These are phyloP conservation scores for Melanotaenia maccullochi DNA, from an alignment of 2,797 vertebrate genomes.

Conservation along the genomic window DNA sequence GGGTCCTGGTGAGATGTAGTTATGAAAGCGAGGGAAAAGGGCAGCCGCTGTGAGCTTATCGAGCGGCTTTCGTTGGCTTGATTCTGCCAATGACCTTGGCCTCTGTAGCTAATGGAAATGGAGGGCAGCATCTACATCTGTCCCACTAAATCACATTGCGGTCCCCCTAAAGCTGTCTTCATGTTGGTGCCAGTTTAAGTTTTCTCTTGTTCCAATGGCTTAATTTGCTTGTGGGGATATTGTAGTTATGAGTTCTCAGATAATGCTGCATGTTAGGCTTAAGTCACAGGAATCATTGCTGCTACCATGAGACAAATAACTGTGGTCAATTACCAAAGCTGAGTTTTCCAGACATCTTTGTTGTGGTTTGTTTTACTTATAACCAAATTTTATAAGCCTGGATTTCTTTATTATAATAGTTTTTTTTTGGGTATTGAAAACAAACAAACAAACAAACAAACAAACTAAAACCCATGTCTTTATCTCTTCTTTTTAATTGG, in stretches of 20 bases:
- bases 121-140: constrained; percentile 63
- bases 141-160: constrained; percentile 20
- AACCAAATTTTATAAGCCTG: neutral
- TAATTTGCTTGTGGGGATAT: constrained; percentile 8
- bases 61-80: constrained; percentile 58
- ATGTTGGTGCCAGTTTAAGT: constrained; percentile 4
- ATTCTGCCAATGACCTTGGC: constrained; percentile 78
- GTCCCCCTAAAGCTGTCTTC: constrained; percentile 12
- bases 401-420: neutral
- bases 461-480: constrained; percentile 12
- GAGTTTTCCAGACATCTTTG: neutral
- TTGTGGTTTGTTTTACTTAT: neutral
- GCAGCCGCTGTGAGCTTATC: constrained; percentile 53
- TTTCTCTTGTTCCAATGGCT: constrained; percentile 2
- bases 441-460: constrained; percentile 29
- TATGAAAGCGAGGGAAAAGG: constrained; percentile 61
- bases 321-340: neutral
- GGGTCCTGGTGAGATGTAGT: constrained; percentile 50
- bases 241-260: constrained; percentile 4
- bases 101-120: constrained; percentile 79
- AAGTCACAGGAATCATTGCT: constrained; percentile 18
- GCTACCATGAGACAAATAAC: neutral
- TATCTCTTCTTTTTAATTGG: constrained; percentile 75
- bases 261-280: constrained; percentile 22
- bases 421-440: constrained; percentile 39